Conservation (phyloP, 2,113 vertebrate species). For the Talpa occidentalis region DNA sequence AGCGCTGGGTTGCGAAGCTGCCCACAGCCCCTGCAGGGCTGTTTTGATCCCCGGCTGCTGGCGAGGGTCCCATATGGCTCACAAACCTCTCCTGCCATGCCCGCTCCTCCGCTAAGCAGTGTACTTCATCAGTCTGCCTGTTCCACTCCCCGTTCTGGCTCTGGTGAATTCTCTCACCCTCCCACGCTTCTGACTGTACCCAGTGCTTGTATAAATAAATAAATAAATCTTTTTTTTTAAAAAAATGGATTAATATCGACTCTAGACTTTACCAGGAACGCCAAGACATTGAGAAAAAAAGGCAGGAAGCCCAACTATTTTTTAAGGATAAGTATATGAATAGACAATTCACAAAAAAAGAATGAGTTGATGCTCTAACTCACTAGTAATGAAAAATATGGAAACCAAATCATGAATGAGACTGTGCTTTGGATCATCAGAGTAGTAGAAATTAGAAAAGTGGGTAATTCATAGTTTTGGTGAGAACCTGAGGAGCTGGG, state of each 20-base stretch:
- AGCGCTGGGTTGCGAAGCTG: too few relatives aligned
- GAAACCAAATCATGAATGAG: conserved; percentile 46
- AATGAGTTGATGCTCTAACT: conserved; percentile 24
- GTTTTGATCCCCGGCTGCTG: too few relatives aligned
- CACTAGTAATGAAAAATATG: conserved; percentile 46
- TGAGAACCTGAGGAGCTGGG: neutral
- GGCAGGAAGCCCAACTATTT: neutral
- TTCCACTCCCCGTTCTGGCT: too few relatives aligned
- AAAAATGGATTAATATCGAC: neutral
- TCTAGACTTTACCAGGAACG: neutral
- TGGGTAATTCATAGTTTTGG: neutral
- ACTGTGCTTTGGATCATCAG: neutral
- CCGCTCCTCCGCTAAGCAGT: too few relatives aligned
- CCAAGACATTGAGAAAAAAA: neutral
- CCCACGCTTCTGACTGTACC: too few relatives aligned
- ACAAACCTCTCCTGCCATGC: too few relatives aligned
- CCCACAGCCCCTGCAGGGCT: too few relatives aligned
- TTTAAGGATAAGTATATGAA: neutral
- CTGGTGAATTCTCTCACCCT: too few relatives aligned
- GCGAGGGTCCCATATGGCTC: too few relatives aligned
- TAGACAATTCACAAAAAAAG: conserved; percentile 38
- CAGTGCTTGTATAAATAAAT: too few relatives aligned
- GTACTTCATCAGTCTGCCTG: too few relatives aligned
- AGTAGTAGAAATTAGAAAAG: conserved; percentile 45
- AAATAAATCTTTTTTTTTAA: too few relatives aligned